Percentiles rank a stretch among this genome's conserved stretches.
Conservation (phyloP, 37 sponge, comb jelly and placozoan species). For the Bolinopsis microptera region DNA sequence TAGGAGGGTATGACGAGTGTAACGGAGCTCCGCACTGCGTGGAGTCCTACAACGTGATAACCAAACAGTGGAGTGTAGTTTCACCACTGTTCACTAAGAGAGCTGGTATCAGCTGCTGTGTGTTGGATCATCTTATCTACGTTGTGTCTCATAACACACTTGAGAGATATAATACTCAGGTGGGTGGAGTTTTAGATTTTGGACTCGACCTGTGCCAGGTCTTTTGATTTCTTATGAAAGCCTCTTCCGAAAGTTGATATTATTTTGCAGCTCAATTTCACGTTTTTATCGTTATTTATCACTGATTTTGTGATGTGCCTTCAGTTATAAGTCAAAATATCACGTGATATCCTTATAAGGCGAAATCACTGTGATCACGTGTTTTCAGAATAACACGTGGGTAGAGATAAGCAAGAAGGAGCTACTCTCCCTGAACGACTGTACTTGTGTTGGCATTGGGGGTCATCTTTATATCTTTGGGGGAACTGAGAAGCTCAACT, state of each 20-base stretch:
- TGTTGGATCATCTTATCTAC: constrained; percentile 46
- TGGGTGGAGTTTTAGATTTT: background rate
- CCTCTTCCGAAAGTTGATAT: too few relatives aligned
- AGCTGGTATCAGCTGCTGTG: constrained; percentile 50
- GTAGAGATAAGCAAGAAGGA: constrained; percentile 64
- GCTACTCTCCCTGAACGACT: constrained; percentile 46
- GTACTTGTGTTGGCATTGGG: constrained; percentile 47
- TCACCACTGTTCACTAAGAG: constrained; percentile 22
- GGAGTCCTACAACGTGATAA: constrained; percentile 85
- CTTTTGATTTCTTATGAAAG: too few relatives aligned
- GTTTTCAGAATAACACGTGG: constrained; percentile 61
- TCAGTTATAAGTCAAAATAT: too few relatives aligned
- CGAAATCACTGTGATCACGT: too few relatives aligned
- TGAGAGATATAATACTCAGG: constrained; percentile 61
- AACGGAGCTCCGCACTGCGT: constrained; percentile 87
- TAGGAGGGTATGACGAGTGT: constrained; percentile 83
- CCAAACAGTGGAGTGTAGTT: constrained; percentile 80
- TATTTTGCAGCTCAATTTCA: too few relatives aligned
- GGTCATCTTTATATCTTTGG: constrained; percentile 56
- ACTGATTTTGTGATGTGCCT: too few relatives aligned
- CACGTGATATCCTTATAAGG: too few relatives aligned
- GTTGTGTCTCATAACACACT: constrained; percentile 58
- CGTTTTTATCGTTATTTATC: too few relatives aligned
- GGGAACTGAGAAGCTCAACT: constrained; percentile 59
- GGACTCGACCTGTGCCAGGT: too few relatives aligned